Evolutionary conservation across 2,113 vertebrate species (phyloP), one percentile per base, ranked within the genome.

Genomic region (Mus spicilegus): DNA sequence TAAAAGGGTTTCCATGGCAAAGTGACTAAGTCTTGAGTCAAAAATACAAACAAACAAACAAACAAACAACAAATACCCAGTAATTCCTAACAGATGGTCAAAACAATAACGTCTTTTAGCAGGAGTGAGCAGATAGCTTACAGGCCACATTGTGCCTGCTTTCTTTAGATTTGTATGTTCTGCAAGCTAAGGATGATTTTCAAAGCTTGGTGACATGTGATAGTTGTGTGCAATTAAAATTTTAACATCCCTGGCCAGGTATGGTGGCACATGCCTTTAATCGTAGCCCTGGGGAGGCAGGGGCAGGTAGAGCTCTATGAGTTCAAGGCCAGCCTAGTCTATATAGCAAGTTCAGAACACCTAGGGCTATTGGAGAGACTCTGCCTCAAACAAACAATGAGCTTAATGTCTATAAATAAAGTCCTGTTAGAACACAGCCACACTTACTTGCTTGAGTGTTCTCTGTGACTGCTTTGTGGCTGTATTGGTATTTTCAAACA

Each of bases 131-230:
- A 91, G 22, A 93, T 30, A 51, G 58, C 58, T 11, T 7, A 1
- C 16, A 63, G 78, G n/a, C 70, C 54, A 80, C 3, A 58, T 77
- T 39, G 54, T 39, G 30, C 78, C 61, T 36, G 19, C 85, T 93
- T 36, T 54, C 70, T 89, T 33, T 80, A 56, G 13, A 87, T 87
- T 69, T 65, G 30, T 86, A 20, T 86, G 87, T 26, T 10, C 54
- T 94, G 14, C 39, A 91, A 85, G 63, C 82, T 80, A 70, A 88
- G 65, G 73, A 65, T 91, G 54, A 61, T 51, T 96, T 70, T 87
- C 36, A 91, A 93, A 77, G n/a, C 69, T 89, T 76, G 81, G 67
- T 91, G 81, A 88, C 8, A 7, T n/a, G 6, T 91, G 67, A 86
- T 58, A 73, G 26, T 84, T 86, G 13, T 54, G 17, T 84, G 46